These are phyloP conservation scores for Operophtera brumata DNA, from an alignment of 2,888 invertebrate genomes.

Conservation along the genomic window DNA sequence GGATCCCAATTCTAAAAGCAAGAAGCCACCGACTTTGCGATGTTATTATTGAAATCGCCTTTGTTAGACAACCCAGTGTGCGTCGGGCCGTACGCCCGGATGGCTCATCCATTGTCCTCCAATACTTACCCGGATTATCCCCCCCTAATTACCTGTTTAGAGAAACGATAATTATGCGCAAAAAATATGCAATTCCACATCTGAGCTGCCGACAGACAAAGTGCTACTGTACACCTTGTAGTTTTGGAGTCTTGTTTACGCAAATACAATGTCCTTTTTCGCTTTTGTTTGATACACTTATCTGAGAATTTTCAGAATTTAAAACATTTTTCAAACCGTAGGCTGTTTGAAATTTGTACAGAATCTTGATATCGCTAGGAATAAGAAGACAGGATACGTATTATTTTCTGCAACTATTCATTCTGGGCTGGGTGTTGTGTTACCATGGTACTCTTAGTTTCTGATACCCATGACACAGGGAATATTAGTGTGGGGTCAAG, in stretches of 20 bases:
- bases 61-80: conserved; percentile 63
- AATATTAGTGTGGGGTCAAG: no score
- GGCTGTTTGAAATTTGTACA: no score
- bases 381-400: no score
- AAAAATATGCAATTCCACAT: conserved; percentile 55
- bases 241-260: not conserved
- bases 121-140: conserved; percentile 70
- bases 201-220: conserved; percentile 57
- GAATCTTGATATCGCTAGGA: no score
- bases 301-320: not conserved
- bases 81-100: conserved; percentile 58
- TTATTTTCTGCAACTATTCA: no score
- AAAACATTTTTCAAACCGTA: no score
- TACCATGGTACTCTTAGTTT: no score
- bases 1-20: conserved; percentile 62
- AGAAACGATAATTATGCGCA: conserved; percentile 63
- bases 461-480: no score
- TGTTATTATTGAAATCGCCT: conserved; percentile 66
- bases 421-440: no score
- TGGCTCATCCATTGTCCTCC: conserved; percentile 61
- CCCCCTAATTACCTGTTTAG: conserved; percentile 75
- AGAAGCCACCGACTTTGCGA: conserved; percentile 79
- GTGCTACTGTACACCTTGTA: conserved; percentile 22
- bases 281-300: not conserved
- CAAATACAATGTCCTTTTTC: conserved; percentile 4